A percentile compares a stretch with the other conserved stretches of the same genome.
phyloP scores from a whole-genome alignment of 2,888 invertebrate genomes.

The Lithodes maja region DNA sequence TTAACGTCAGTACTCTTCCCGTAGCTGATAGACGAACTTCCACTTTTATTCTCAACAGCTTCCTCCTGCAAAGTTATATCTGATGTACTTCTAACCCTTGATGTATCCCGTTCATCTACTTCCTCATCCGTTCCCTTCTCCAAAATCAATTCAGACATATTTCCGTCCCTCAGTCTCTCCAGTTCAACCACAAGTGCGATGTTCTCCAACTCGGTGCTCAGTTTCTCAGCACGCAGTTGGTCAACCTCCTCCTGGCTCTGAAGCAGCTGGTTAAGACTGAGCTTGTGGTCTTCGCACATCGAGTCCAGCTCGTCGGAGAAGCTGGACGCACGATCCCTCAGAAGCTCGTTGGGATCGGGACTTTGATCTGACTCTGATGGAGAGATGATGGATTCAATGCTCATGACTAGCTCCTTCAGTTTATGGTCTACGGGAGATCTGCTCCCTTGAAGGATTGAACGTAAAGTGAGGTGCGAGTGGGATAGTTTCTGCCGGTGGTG shows the following conservation, averaged over 20 bases:
- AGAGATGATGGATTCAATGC: neutral
- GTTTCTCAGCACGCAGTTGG: slow-evolving; percentile 39
- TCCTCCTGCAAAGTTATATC: neutral
- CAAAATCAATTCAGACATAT: neutral
- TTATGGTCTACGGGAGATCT: neutral
- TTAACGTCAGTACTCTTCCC: neutral
- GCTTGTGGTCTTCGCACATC: slow-evolving; percentile 14
- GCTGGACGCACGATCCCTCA: neutral
- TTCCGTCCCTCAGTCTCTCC: neutral
- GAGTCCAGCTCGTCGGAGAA: slow-evolving; percentile 11
- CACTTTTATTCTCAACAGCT: neutral
- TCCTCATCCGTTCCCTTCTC: neutral
- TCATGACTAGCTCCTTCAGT: slow-evolving; percentile 4
- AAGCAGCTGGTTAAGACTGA: neutral
- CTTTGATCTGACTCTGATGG: neutral
- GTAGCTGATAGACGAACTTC: neutral
- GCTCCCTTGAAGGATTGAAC: neutral
- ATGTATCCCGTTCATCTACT: neutral
- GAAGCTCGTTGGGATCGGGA: neutral
- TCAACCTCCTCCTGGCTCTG: slow-evolving; percentile 13
- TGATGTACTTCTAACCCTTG: neutral
- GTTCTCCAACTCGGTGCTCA: slow-evolving; percentile 36
- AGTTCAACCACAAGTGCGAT: slow-evolving; percentile 30
- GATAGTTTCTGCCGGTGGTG: neutral
- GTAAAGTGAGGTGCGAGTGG: neutral